A percentile compares a stretch with the other conserved stretches of the same genome.
Evolutionary conservation across 2,888 invertebrate species (phyloP).

Genomic region (Trichopoda pennipes): DNA sequence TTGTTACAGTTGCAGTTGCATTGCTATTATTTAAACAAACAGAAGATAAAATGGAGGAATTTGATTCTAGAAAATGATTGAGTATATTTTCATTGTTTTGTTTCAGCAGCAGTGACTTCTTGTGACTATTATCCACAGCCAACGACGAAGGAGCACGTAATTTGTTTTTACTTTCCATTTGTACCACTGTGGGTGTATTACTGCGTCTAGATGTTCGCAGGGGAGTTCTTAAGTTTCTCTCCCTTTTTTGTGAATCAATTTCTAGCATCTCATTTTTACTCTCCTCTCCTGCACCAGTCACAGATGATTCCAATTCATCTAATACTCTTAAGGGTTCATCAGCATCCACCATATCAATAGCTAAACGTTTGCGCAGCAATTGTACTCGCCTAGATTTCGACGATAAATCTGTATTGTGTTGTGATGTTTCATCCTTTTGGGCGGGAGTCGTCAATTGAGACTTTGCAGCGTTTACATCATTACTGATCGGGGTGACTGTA

Average conservation of each 20-base stretch:
- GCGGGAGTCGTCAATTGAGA: slow-evolving; percentile 3
- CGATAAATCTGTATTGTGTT: slow-evolving; percentile 50
- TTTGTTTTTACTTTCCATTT: slow-evolving; percentile 43
- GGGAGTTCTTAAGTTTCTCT: slow-evolving; percentile 73
- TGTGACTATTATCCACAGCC: slow-evolving; percentile 47
- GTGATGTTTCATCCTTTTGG: slow-evolving; percentile 30
- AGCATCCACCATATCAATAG: slow-evolving; percentile 78
- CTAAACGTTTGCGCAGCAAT: slow-evolving; percentile 77
- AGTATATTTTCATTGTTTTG: slow-evolving; percentile 53
- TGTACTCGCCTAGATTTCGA: slow-evolving; percentile 78
- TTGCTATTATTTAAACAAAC: slow-evolving; percentile 62
- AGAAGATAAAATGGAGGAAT: slow-evolving; percentile 69
- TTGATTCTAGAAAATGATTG: slow-evolving; percentile 70
- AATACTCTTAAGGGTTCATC: slow-evolving; percentile 70
- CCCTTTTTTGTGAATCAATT: slow-evolving; percentile 64
- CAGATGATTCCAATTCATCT: slow-evolving; percentile 32
- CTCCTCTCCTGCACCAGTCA: slow-evolving; percentile 22
- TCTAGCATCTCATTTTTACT: slow-evolving; percentile 55
- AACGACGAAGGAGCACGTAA: slow-evolving; percentile 35
- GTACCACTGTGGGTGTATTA: slow-evolving; percentile 70
- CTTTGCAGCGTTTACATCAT: slow-evolving; percentile 9
- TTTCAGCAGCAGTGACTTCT: slow-evolving; percentile 40
- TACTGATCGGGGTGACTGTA: background rate
- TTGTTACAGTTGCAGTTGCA: slow-evolving; percentile 66
- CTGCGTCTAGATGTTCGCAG: slow-evolving; percentile 76